These are phyloP conservation scores for Parauchenoglanis punctatus DNA, from an alignment of 2,797 vertebrate species.

Conservation along the genomic window DNA sequence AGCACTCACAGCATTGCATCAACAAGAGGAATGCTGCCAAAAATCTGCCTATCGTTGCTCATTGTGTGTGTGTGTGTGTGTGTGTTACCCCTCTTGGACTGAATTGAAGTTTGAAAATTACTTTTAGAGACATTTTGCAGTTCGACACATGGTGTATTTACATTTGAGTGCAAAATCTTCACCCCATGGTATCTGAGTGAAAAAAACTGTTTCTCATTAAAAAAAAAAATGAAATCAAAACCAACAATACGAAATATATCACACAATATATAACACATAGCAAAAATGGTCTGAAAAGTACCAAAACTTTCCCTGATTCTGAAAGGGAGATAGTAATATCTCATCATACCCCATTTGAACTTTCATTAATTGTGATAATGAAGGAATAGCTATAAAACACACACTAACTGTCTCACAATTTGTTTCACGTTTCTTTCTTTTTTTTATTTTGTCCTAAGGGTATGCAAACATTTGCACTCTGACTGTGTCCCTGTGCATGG, in stretches of 20 bases:
- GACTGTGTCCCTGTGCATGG: neutral
- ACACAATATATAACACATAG: neutral
- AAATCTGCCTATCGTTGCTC: constrained; percentile 32
- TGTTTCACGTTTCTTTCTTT: neutral
- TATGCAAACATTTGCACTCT: constrained; percentile 1
- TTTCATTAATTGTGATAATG: neutral
- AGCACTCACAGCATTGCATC: constrained; percentile 46
- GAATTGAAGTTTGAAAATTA: neutral
- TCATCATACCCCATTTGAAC: neutral
- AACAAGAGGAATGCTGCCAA: constrained; percentile 51
- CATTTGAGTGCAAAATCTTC: neutral
- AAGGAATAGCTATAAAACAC: neutral
- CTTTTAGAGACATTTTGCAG: neutral
- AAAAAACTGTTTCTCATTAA: neutral
- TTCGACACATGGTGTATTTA: neutral
- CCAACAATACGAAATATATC: neutral
- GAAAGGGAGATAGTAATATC: neutral
- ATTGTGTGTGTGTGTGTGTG: constrained; percentile 12
- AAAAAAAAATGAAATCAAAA: no score
- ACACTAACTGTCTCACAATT: neutral
- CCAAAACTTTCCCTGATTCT: neutral
- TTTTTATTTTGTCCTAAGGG: neutral
- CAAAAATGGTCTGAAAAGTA: neutral
- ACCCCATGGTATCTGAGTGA: neutral
- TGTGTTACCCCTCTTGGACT: neutral